Percentiles rank a stretch among this genome's conserved stretches.
Conservation (phyloP, 1,140 invertebrate genomes). For the Diorhabda elongata region DNA sequence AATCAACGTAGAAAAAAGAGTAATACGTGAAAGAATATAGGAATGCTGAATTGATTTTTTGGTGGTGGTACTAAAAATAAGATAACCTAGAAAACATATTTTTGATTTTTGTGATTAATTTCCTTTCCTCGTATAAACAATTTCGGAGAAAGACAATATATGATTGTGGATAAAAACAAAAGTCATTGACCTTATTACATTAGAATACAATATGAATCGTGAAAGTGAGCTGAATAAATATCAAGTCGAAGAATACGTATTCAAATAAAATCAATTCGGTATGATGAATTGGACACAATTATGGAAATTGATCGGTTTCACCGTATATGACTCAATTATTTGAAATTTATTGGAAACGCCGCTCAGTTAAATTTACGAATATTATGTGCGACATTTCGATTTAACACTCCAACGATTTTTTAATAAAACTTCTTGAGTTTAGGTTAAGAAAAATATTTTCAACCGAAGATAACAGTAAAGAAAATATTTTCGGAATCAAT, state of each 20-base stretch:
- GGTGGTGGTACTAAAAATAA: too few relatives aligned
- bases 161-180: background rate
- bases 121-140: too few relatives aligned
- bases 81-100: too few relatives aligned
- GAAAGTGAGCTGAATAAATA: conserved; percentile 12
- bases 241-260: background rate
- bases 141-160: too few relatives aligned
- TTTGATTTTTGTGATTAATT: too few relatives aligned
- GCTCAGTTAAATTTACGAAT: conserved; percentile 2
- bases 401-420: background rate
- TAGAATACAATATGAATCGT: conserved; percentile 15
- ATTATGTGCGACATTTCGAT: background rate
- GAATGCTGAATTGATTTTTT: too few relatives aligned
- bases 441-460: background rate
- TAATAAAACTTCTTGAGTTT: background rate
- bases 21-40: too few relatives aligned
- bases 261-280: background rate
- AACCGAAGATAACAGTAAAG: background rate
- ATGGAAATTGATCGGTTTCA: background rate
- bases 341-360: background rate
- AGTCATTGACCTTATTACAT: conserved; percentile 16
- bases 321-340: conserved; percentile 1
- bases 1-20: too few relatives aligned
- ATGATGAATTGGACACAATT: background rate
- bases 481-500: background rate